Evolutionary conservation across 1,140 invertebrate genomes (phyloP).

Genomic region (Zaprionus ornatus): DNA sequence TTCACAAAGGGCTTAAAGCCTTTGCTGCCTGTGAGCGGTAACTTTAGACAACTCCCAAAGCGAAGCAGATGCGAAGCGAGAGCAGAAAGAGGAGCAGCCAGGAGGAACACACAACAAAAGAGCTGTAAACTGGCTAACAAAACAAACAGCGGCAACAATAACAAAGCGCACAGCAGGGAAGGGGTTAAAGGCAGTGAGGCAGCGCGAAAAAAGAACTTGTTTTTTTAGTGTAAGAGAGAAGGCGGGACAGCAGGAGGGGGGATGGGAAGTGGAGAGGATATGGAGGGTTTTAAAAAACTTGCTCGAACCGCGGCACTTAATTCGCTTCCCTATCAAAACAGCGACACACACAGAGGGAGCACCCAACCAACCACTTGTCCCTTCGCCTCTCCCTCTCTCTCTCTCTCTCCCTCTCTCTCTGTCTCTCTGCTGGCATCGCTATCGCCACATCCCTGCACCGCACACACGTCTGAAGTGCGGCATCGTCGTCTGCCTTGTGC

Average conservation of each 20-base stretch:
- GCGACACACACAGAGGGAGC: conserved; percentile 4
- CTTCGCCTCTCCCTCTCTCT: background rate
- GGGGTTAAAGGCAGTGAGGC: conserved; percentile 13
- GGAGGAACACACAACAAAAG: conserved; percentile 29
- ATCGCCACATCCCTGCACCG: background rate
- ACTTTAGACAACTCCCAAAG: background rate
- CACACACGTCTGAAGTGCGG: conserved; percentile 30
- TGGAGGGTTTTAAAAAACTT: conserved; percentile 29
- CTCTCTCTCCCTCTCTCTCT: background rate
- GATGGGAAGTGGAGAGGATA: background rate
- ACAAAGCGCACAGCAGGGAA: conserved; percentile 33
- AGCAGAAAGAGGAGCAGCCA: background rate
- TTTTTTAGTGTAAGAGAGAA: conserved; percentile 10
- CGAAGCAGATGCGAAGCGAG: background rate
- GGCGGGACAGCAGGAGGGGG: background rate
- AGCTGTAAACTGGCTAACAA: conserved; percentile 49
- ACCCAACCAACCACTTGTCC: background rate
- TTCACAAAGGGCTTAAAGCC: conserved; percentile 11
- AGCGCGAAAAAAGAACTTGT: conserved; percentile 38
- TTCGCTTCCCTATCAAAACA: conserved; percentile 60
- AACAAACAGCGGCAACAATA: conserved; percentile 50
- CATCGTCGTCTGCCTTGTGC: conserved; percentile 11
- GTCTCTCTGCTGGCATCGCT: background rate
- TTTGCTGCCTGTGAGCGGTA: conserved; percentile 5
- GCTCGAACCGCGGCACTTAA: conserved; percentile 51